These are phyloP conservation scores for Schizothorax lantsangensis DNA, from an alignment of 2,797 vertebrate genomes.

Conservation along the genomic window DNA sequence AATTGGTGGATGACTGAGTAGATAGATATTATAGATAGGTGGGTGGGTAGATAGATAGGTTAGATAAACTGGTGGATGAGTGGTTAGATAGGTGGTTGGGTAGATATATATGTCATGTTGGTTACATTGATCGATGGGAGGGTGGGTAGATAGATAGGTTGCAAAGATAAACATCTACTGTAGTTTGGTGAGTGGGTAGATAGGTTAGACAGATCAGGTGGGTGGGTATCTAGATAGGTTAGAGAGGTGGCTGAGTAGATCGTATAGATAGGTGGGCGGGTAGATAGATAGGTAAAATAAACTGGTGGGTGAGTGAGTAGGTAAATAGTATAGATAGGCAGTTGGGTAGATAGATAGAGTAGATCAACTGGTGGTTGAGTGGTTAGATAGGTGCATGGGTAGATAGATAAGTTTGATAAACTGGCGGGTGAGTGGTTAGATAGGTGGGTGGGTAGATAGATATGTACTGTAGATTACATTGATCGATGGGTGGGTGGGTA, in stretches of 20 bases:
- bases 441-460: neutral
- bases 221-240: neutral
- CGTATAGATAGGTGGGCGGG: accelerated
- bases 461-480: neutral
- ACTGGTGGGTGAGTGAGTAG: neutral
- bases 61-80: neutral
- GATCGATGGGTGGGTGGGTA: neutral
- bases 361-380: neutral
- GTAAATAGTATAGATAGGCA: neutral
- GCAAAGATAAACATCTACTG: neutral
- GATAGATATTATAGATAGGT: too few relatives aligned
- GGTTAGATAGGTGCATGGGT: neutral
- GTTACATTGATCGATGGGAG: neutral
- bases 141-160: neutral
- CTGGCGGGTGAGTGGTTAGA: neutral
- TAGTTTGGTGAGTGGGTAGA: neutral
- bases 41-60: neutral
- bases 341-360: neutral
- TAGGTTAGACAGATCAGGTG: neutral
- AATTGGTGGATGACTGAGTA: too few relatives aligned
- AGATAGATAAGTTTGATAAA: neutral
- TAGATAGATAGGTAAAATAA: neutral
- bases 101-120: neutral
- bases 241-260: neutral
- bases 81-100: neutral